Evolutionary conservation across 2,888 invertebrate genomes (phyloP), one percentile per base, ranked within the genome.

Genomic region (Drosophila neotestacea): DNA sequence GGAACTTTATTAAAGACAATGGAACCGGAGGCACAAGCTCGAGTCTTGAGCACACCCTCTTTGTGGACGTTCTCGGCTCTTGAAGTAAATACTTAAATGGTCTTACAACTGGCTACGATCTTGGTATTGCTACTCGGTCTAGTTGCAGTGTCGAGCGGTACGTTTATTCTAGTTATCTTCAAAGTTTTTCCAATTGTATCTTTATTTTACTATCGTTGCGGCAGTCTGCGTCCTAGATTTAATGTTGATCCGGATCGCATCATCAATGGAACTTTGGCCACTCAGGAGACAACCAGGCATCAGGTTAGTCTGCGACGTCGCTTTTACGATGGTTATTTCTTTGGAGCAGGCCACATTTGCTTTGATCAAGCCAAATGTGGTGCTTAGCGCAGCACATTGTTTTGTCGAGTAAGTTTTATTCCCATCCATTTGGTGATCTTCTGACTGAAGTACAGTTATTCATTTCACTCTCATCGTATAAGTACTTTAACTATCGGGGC

Each of bases 351-450:
- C 0, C 92, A 92, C 71, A 69, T 92, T 11, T 92, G 69, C 91
- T 0, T 65, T 92, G 48, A 90, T 92, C 48, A 65, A 74, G 3
- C 62, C 78, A 6, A 88, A 84, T 65, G 84, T 81, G 9, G 91
- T 90, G 0, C 73, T 92, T 1, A 79, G 85, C 2, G 92, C 91
- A 0, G 91, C 92, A 0, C 92, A 92, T 75, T 92, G 92, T 41
- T 90, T 92, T 70, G 88, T 87, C n/a, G 73, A 92, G 91, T 91
- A 77, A 88, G 90, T 60, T 1, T 0, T 4, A 16, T 41, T 2
- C 16, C n/a, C 16, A 16, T 16, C 6, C 3, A 11, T 6, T 30
- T 27, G 60, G 77, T 16, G 16, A 16, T 16, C 16, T 16, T 16
- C 16, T 16, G 16, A 16, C 16, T 16, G 0, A 16, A 16, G 16